Evolutionary conservation across 2,888 invertebrate species (phyloP), one percentile per base, ranked within the genome.

Genomic region (Timandra comae): DNA sequence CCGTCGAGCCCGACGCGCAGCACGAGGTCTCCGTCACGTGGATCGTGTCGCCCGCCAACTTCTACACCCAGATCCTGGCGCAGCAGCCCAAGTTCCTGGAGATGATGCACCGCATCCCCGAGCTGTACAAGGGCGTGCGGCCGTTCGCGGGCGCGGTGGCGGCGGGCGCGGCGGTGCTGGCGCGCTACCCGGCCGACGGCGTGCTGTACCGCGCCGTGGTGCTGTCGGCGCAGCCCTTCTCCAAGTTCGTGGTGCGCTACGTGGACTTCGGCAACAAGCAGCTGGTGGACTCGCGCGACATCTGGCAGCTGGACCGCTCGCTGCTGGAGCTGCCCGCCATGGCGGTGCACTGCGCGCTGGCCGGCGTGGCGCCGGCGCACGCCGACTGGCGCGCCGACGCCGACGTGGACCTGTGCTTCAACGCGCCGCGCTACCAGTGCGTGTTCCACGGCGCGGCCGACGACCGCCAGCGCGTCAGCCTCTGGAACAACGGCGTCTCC

Each of bases 231-330:
- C 88, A 89, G 38, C 86, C 88, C 42, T 70, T 84, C 24, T 85
- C 87, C 1, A 88, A 89, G 49, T 90, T 89, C 63, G 87, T 90
- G 35, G 91, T 94, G 0, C 86, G 89, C 12, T 94, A 91, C 56
- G 87, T 94, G 1, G 94, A 94, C 68, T 93, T 91, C 51, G 94
- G 94, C 2, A 93, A 93, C 55, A 87, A 87, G 34, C 89, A 90
- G 23, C 75, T 88, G 0, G 90, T 93, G 0, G 87, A 88, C 27
- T 78, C 82, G 0, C 85, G 77, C 38, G 90, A 91, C 49, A 88
- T 93, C 12, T 94, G 91, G 88, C 88, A 89, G 30, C 77, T 93
- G 37, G 92, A 93, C 49, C 86, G 81, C 27, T 87, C 89, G 38
- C 88, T 92, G 40, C 85, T 91, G 66, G 80, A 82, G 2, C 63